Evolutionary conservation across 2,888 invertebrate species (phyloP).

Genomic region (Cosmia pyralina): DNA sequence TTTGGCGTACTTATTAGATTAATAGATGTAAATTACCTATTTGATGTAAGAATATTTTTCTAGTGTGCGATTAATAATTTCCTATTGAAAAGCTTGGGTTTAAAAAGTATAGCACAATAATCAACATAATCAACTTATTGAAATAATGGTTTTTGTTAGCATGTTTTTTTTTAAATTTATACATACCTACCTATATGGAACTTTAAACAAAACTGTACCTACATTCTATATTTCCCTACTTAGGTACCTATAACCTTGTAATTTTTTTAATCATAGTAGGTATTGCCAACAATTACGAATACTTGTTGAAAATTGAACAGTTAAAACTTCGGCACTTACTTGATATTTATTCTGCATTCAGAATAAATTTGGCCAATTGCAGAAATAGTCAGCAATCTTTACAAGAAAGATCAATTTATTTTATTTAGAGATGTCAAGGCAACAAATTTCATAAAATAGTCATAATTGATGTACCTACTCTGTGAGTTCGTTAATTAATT

Average conservation of each 20-base stretch:
- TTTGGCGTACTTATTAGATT: too few relatives aligned
- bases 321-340: not conserved
- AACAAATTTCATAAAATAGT: conserved; percentile 15
- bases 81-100: too few relatives aligned
- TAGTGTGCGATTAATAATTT: too few relatives aligned
- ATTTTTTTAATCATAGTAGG: not conserved
- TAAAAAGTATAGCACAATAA: not conserved
- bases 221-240: too few relatives aligned
- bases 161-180: too few relatives aligned
- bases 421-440: conserved; percentile 41
- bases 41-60: too few relatives aligned
- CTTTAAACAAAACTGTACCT: too few relatives aligned
- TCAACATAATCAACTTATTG: not conserved
- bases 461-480: conserved; percentile 15
- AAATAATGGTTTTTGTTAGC: too few relatives aligned
- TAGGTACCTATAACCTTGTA: not conserved
- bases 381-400: conserved; percentile 7
- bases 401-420: not conserved
- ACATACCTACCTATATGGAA: too few relatives aligned
- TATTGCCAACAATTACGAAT: not conserved
- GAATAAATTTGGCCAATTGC: not conserved
- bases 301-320: not conserved
- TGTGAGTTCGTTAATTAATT: too few relatives aligned
- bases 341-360: conserved; percentile 9
- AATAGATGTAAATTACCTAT: too few relatives aligned